phyloP scores from a whole-genome alignment of 2,888 invertebrate species.

The Polydrusus cervinus region DNA sequence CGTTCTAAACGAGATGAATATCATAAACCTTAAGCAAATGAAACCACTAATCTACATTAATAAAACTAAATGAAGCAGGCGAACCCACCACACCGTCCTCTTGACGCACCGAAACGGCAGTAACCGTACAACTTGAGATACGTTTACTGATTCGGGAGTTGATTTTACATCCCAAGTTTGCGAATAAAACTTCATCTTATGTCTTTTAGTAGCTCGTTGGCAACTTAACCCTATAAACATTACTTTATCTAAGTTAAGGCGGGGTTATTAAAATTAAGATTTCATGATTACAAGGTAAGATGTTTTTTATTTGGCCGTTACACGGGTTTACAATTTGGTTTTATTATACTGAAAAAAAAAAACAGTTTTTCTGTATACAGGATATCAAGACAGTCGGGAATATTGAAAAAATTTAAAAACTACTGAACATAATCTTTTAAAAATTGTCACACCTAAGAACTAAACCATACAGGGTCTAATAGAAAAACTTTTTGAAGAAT shows the following conservation, averaged over 20 bases:
- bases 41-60: slow-evolving; percentile 21
- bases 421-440: too few species aligned
- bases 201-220: slow-evolving; percentile 11
- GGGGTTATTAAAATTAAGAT: slow-evolving; percentile 11
- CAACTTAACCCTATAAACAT: slow-evolving; percentile 7
- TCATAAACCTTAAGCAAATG: slow-evolving; percentile 4
- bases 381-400: too few species aligned
- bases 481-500: too few species aligned
- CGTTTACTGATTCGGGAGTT: slow-evolving; percentile 10
- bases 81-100: slow-evolving; percentile 11
- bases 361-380: too few species aligned
- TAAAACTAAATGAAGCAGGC: slow-evolving; percentile 11
- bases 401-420: too few species aligned
- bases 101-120: slow-evolving; percentile 1
- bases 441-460: too few species aligned
- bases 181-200: slow-evolving; percentile 11
- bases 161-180: slow-evolving; percentile 21
- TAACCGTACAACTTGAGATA: slow-evolving; percentile 4
- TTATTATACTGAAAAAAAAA: background rate
- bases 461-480: too few species aligned
- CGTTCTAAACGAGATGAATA: background rate
- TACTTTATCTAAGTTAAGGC: background rate
- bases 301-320: background rate
- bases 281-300: slow-evolving; percentile 2
- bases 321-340: background rate